Evolutionary conservation across 64 coral and sea anemone species (phyloP).

Genomic region (Montipora foliosa): DNA sequence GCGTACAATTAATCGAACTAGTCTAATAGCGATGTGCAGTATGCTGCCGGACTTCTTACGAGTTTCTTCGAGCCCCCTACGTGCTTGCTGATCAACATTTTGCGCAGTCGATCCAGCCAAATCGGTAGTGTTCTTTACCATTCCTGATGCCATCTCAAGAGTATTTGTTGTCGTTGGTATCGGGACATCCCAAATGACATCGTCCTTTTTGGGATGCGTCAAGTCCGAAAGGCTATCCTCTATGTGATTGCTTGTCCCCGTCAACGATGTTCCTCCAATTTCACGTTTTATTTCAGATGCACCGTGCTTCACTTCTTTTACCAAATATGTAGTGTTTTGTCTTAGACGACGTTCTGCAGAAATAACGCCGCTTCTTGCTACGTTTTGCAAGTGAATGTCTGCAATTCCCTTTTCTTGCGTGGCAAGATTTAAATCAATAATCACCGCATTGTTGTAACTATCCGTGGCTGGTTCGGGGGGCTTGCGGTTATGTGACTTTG

Average conservation of each 20-base stretch:
- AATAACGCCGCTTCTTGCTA: constrained; percentile 22
- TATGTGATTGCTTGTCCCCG: neutral
- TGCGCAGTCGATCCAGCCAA: constrained; percentile 41
- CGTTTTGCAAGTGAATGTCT: neutral
- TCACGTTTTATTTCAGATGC: neutral
- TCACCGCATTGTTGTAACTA: constrained; percentile 16
- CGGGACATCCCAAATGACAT: neutral
- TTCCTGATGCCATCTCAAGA: constrained; percentile 38
- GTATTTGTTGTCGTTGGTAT: neutral
- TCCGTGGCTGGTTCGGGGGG: neutral
- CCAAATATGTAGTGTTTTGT: neutral
- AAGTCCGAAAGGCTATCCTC: neutral
- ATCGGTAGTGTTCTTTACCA: constrained; percentile 16
- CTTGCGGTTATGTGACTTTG: neutral
- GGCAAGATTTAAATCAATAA: constrained; percentile 25
- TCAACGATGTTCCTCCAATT: neutral
- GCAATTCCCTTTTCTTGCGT: neutral
- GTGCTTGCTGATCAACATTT: constrained; percentile 48
- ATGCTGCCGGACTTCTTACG: constrained; percentile 79
- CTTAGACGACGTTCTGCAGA: constrained; percentile 21
- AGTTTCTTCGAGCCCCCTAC: constrained; percentile 69
- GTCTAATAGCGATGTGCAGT: constrained; percentile 87
- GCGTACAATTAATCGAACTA: constrained; percentile 72
- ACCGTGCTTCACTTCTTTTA: neutral
- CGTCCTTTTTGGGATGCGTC: neutral